Percentiles rank a stretch among this genome's conserved stretches.
These are phyloP conservation scores for Chrysemys picta DNA, from an alignment of 2,113 vertebrate species.

Conservation along the genomic window DNA sequence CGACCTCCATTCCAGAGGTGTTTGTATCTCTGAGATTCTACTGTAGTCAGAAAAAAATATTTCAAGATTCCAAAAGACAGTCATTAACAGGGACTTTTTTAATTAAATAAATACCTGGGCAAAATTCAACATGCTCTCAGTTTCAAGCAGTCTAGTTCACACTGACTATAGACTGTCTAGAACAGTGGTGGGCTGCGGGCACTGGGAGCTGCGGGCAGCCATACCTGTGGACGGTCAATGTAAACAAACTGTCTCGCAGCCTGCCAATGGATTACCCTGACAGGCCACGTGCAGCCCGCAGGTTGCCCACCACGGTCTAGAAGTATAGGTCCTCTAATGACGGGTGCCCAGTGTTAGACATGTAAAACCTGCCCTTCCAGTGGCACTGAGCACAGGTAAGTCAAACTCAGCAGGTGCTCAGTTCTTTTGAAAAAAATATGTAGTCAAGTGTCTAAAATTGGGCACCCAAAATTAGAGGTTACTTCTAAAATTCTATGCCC, in stretches of 20 bases:
- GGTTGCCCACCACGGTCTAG: no score
- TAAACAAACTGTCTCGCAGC: no score
- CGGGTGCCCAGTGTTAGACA: not conserved
- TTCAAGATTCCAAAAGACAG: not conserved
- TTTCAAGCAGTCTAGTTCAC: not conserved
- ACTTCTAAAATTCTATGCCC: not conserved
- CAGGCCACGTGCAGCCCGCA: no score
- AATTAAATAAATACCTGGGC: not conserved
- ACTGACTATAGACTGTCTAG: not conserved
- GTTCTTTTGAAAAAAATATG: not conserved
- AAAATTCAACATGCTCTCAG: not conserved
- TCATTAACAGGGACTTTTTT: not conserved
- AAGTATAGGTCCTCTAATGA: not conserved
- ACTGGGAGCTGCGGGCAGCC: no score
- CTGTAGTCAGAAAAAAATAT: not conserved
- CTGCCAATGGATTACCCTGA: no score
- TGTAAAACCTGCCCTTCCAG: not conserved
- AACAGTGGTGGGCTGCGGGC: no score
- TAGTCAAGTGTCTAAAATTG: not conserved
- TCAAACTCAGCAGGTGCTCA: not conserved
- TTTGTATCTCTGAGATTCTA: no score
- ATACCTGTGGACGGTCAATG: no score
- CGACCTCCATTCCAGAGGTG: no score
- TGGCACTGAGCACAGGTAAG: not conserved
- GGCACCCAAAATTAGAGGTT: not conserved